These are phyloP conservation scores for Leptocoma aspasia DNA, from an alignment of 2,113 vertebrate species.

Conservation along the genomic window DNA sequence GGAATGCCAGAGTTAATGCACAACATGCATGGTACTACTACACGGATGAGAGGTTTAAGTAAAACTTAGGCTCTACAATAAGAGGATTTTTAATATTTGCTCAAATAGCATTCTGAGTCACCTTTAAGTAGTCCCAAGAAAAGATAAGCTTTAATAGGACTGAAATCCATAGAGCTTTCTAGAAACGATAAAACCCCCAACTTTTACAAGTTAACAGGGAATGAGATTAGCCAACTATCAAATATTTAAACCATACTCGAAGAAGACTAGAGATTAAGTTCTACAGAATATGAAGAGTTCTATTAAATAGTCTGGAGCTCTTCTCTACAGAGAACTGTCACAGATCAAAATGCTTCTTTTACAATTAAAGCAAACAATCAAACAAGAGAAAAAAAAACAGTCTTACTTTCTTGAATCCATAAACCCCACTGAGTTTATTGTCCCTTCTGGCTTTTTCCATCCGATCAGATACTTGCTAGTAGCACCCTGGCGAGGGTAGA, in stretches of 20 bases:
- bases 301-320: neutral
- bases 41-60: neutral
- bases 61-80: neutral
- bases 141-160: neutral
- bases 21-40: fast-evolving
- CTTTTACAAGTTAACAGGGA: neutral
- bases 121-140: neutral
- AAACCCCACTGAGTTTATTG: slow-evolving; percentile 98
- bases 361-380: neutral
- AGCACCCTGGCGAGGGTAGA: slow-evolving; percentile 97
- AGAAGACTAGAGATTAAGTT: neutral
- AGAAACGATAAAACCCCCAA: neutral
- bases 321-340: neutral
- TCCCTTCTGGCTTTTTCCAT: slow-evolving; percentile 98
- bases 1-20: neutral
- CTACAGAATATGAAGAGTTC: neutral
- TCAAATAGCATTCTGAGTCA: neutral
- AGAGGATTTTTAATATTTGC: neutral
- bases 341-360: neutral
- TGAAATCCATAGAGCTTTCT: neutral
- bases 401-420: slow-evolving; percentile 98
- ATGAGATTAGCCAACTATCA: neutral
- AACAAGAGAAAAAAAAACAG: slow-evolving; percentile 26
- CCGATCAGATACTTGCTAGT: slow-evolving; percentile 99
- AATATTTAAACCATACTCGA: neutral